Conservation (phyloP, 2,888 invertebrate species). For the Drosophila testacea region DNA sequence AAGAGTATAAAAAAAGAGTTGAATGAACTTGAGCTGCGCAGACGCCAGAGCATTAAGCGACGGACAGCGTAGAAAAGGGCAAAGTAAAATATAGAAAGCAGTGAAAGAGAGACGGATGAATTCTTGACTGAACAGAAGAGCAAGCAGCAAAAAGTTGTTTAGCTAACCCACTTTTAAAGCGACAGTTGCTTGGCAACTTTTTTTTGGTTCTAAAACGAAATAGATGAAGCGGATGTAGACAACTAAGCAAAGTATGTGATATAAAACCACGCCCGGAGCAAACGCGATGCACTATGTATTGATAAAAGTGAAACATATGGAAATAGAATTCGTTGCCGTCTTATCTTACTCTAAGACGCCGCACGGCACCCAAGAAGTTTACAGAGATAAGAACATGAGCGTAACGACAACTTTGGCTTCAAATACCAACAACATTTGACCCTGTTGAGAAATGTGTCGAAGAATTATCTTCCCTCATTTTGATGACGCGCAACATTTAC, state of each 20-base stretch:
- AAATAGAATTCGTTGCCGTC: slow-evolving; percentile 37
- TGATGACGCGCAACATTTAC: slow-evolving; percentile 49
- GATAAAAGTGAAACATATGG: slow-evolving; percentile 47
- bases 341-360: slow-evolving; percentile 48
- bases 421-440: slow-evolving; percentile 10
- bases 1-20: slow-evolving; percentile 58
- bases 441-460: slow-evolving; percentile 32
- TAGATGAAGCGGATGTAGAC: slow-evolving; percentile 65
- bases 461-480: slow-evolving; percentile 39
- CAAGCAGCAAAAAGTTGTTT: slow-evolving; percentile 56
- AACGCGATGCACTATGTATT: slow-evolving; percentile 27
- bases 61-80: slow-evolving; percentile 46
- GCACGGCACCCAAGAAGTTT: slow-evolving; percentile 4
- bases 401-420: slow-evolving; percentile 4
- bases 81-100: slow-evolving; percentile 52
- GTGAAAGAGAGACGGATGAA: slow-evolving; percentile 24
- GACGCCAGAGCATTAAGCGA: slow-evolving; percentile 52
- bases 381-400: slow-evolving; percentile 37
- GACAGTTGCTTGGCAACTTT: slow-evolving; percentile 65
- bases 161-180: slow-evolving; percentile 57
- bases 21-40: slow-evolving; percentile 74
- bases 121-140: slow-evolving; percentile 21
- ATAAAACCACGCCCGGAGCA: slow-evolving; percentile 39
- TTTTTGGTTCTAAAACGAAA: slow-evolving; percentile 43
- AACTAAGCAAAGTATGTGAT: slow-evolving; percentile 25